Base-by-base conservation (phyloP, 2,113 vertebrate genomes). In the Scatophagus argus region DNA sequence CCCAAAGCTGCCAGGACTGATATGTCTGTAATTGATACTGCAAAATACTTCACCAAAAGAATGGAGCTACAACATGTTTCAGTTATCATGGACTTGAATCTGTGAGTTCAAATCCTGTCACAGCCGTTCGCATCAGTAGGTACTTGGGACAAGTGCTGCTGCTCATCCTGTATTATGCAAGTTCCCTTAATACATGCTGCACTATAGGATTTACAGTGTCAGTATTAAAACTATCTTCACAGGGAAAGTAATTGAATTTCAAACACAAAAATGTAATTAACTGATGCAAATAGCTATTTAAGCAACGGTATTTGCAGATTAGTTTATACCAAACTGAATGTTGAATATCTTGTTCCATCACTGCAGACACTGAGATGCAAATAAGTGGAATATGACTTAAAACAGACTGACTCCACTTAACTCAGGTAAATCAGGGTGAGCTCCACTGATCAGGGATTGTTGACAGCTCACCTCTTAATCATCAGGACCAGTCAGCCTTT, bases 371-470 rank as follows among this genome's bases (percentile, higher is more conserved):
- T 41, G 55, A 54, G 32, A 43, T 23, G 36, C 12, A 68, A 43
- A 59, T 77, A 21, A 58, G 66, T 39, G 6, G 13, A 58, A 71
- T 52, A 31, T 36, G 27, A 65, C 38, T 31, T 21, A 32, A 69
- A 65, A 64, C 55, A 60, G 82, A 64, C 2, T 73, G 66, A 79
- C 71, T 51, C 36, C 52, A 60, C 52, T 71, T 71, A 34, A 58
- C 69, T 67, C n/a, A 54, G 41, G 21, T 77, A 31, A 73, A 59
- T 87, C 56, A 29, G 27, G n/a, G 16, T 74, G 70, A 77, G 56
- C 27, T 54, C 25, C 69, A 52, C 13, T 31, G 32, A 65, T 76
- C 27, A 49, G 16, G 71, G 71, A 76, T 65, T 66, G 16, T 32
- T 36, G 67, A n/a, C 56, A 31, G 56, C 71, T 73, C 49, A 19